Percentiles rank a stretch among this genome's conserved stretches.
phyloP scores from a whole-genome alignment of 2,113 vertebrate species.

The Platichthys stellatus region DNA sequence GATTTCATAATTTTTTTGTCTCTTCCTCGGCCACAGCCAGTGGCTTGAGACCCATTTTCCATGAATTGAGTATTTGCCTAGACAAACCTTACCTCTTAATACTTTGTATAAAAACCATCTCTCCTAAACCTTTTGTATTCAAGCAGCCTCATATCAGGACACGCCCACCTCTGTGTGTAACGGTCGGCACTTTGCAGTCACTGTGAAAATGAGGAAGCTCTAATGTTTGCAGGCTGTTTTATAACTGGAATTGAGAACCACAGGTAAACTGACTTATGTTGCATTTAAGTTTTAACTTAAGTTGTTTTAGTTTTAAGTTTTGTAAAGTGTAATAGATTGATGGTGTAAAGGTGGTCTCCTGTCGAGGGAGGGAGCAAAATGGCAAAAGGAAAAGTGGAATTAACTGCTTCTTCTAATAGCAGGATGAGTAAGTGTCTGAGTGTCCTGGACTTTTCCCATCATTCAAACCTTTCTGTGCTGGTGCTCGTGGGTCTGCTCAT shows the following conservation, averaged over 20 bases:
- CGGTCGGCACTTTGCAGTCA: not conserved
- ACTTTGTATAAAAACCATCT: not conserved
- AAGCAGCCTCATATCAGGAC: not conserved
- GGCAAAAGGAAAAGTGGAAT: no score
- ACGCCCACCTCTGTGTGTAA: not conserved
- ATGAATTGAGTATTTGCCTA: no score
- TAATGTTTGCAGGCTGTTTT: not conserved
- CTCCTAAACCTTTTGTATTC: not conserved
- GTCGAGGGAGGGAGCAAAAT: no score
- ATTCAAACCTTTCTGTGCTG: not conserved
- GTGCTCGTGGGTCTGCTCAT: slow-evolving; percentile 1
- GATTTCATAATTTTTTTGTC: not conserved
- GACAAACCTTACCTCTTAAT: not conserved
- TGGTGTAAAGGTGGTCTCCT: no score
- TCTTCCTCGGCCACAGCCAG: no score
- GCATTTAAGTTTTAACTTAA: not conserved
- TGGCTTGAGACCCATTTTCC: no score
- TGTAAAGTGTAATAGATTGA: no score
- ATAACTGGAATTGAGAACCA: not conserved
- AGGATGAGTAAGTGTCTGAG: no score
- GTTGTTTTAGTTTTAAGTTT: no score
- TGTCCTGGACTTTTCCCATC: not conserved
- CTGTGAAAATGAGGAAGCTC: not conserved
- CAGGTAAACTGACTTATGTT: not conserved
- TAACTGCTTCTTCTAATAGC: no score